These are phyloP conservation scores for Acanthurus tractus DNA, from an alignment of 2,797 vertebrate genomes.

Conservation along the genomic window DNA sequence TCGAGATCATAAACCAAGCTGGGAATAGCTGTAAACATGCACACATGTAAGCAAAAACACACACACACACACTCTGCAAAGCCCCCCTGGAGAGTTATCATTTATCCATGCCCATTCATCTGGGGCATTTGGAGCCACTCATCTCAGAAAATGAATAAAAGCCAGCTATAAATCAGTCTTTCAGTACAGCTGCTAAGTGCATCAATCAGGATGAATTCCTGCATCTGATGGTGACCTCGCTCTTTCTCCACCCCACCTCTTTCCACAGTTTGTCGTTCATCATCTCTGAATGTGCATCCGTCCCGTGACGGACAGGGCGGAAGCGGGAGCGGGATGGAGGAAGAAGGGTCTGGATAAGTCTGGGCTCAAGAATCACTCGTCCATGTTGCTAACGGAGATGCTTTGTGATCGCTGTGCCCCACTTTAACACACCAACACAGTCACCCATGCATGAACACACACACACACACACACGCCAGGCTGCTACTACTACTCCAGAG, in stretches of 20 bases:
- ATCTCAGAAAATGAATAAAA: conserved; percentile 50
- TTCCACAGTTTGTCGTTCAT: conserved; percentile 50
- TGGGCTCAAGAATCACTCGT: conserved; percentile 59
- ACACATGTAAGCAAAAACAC: conserved; percentile 33
- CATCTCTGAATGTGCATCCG: conserved; percentile 36
- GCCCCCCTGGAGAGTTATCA: conserved; percentile 41
- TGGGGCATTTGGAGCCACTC: conserved; percentile 47
- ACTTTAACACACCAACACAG: conserved; percentile 45
- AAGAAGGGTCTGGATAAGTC: conserved; percentile 53
- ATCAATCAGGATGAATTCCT: conserved; percentile 56
- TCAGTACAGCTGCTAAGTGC: conserved; percentile 52
- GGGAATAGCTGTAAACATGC: conserved; percentile 29
- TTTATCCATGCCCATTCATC: conserved; percentile 48
- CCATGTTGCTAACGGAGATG: conserved; percentile 49
- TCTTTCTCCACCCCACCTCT: conserved; percentile 43
- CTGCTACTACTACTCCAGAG: conserved; percentile 39
- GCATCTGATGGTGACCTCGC: conserved; percentile 37
- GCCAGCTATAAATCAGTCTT: conserved; percentile 59
- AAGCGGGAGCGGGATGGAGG: conserved; percentile 37
- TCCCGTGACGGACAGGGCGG: conserved; percentile 42
- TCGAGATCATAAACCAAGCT: conserved; percentile 42
- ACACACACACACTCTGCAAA: conserved; percentile 37
- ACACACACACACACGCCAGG: too few relatives aligned
- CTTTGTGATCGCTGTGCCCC: conserved; percentile 61
- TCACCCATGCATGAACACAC: conserved; percentile 7